These are phyloP conservation scores for Halichoeres trimaculatus DNA, from an alignment of 2,113 vertebrate species.

Conservation along the genomic window DNA sequence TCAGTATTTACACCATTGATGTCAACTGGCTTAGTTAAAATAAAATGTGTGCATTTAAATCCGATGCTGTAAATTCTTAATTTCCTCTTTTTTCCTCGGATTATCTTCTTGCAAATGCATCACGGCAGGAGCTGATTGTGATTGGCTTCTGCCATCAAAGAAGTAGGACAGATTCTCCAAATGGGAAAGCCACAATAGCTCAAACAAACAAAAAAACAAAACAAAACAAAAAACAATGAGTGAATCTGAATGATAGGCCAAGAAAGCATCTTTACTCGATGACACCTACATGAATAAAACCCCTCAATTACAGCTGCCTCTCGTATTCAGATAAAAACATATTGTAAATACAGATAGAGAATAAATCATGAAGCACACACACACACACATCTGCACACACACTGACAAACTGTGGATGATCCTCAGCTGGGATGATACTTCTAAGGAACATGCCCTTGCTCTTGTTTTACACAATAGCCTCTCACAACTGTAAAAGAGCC, in stretches of 20 bases:
- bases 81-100: too few relatives aligned
- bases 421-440: conserved; percentile 55
- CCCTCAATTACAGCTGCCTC: too few relatives aligned
- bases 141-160: conserved; percentile 7
- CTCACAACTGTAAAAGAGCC: conserved; percentile 81
- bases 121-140: conserved; percentile 1
- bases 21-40: too few relatives aligned
- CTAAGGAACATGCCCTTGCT: conserved; percentile 36
- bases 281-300: too few relatives aligned
- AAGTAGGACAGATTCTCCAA: background rate
- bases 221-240: too few relatives aligned
- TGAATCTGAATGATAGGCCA: too few relatives aligned
- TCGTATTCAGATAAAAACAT: too few relatives aligned
- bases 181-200: background rate
- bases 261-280: too few relatives aligned
- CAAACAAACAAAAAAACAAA: background rate
- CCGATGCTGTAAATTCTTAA: too few relatives aligned
- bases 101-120: background rate
- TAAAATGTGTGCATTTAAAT: too few relatives aligned
- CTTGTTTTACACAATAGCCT: conserved; percentile 69
- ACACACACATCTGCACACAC: background rate
- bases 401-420: conserved; percentile 21
- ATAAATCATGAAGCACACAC: background rate
- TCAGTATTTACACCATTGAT: too few relatives aligned
- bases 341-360: background rate